These are phyloP conservation scores for Pandion haliaetus DNA, from an alignment of 2,113 vertebrate genomes.

Conservation along the genomic window DNA sequence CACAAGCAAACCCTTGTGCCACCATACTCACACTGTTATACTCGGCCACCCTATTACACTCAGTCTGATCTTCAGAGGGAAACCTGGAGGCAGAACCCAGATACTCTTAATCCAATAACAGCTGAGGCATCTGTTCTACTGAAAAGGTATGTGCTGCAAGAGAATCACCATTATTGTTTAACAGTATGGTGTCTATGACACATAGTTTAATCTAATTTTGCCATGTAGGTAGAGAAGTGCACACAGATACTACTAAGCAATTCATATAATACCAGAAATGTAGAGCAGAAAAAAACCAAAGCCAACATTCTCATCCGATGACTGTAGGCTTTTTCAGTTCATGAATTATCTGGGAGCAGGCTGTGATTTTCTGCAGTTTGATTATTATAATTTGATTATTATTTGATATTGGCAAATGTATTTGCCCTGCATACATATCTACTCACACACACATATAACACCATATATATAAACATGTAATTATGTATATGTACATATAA, in stretches of 20 bases:
- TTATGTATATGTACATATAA: neutral
- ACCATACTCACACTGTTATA: neutral
- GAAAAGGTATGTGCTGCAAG: neutral
- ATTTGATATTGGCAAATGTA: neutral
- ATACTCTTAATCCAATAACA: neutral
- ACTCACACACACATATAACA: neutral
- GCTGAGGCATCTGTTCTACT: neutral
- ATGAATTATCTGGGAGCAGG: neutral
- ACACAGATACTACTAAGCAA: neutral
- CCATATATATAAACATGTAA: neutral
- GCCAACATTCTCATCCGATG: neutral
- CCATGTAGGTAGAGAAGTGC: neutral
- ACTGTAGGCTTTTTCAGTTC: neutral
- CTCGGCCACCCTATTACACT: neutral
- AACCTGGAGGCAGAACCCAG: neutral
- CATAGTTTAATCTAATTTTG: constrained; percentile 30
- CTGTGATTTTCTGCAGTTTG: neutral
- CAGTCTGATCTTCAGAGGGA: neutral
- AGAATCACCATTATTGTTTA: neutral
- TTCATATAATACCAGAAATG: neutral
- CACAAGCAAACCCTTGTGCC: neutral
- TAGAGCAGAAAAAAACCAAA: neutral
- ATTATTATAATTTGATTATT: neutral
- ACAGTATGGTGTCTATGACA: neutral
- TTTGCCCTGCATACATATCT: neutral